A percentile compares a stretch with the other conserved stretches of the same genome.
Conservation (phyloP, 92 coral and sea anemone species). For the Plumapathes pennacea region DNA sequence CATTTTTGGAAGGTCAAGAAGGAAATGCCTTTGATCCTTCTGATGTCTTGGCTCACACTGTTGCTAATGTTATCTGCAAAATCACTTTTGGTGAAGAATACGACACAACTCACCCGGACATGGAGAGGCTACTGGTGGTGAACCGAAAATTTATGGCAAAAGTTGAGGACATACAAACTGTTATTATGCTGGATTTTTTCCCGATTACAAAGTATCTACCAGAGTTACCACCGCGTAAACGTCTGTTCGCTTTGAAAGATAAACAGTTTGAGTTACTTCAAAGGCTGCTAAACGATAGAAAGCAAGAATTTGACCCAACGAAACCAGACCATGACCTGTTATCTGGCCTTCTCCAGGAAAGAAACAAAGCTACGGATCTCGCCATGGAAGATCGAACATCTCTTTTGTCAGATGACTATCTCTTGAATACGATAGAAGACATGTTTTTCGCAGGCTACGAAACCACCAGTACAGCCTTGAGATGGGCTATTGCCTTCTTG, state of each 20-base stretch:
- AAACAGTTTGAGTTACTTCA: constrained; percentile 27
- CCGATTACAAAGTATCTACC: constrained; percentile 21
- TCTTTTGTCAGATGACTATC: constrained; percentile 22
- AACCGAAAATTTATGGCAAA: constrained; percentile 20
- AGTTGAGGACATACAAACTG: constrained; percentile 5
- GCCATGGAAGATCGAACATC: constrained; percentile 6
- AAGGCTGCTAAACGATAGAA: constrained; percentile 8
- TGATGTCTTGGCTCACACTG: constrained; percentile 44
- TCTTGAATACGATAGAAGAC: constrained; percentile 37
- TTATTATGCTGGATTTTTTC: constrained; percentile 24
- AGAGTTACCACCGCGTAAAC: no score
- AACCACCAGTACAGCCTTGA: constrained; percentile 47
- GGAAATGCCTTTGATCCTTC: constrained; percentile 68
- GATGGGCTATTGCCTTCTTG: constrained; percentile 36
- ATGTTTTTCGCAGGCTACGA: constrained; percentile 53
- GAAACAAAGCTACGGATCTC: neutral
- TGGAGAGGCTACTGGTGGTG: constrained; percentile 16
- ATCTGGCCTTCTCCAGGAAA: constrained; percentile 10
- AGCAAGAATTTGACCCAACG: constrained; percentile 15
- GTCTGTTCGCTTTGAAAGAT: no score
- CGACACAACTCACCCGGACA: constrained; percentile 50
- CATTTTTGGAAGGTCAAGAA: constrained; percentile 30
- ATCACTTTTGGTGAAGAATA: constrained; percentile 61
- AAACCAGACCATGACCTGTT: constrained; percentile 25
- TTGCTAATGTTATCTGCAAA: constrained; percentile 65